phyloP scores from a whole-genome alignment of 2,113 vertebrate species.

The Pitta sordida region DNA sequence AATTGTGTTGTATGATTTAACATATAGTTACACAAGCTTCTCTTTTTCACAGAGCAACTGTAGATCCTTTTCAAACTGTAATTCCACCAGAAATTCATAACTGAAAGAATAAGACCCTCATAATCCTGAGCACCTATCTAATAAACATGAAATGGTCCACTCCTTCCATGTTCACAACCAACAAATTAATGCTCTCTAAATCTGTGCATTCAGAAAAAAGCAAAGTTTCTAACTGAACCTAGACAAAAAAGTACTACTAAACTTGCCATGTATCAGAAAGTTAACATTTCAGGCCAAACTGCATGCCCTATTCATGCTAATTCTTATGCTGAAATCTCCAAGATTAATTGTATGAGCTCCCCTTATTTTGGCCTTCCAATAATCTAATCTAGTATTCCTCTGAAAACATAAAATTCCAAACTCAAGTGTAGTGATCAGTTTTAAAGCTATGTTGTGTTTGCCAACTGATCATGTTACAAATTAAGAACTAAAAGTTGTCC shows the following conservation, averaged over 20 bases:
- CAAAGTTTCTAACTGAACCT: not conserved
- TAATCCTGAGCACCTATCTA: not conserved
- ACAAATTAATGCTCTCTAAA: not conserved
- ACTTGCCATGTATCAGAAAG: not conserved
- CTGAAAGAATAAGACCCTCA: not conserved
- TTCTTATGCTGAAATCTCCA: not conserved
- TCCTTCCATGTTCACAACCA: not conserved
- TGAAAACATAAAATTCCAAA: not conserved
- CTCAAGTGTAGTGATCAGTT: not conserved
- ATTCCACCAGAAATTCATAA: not conserved
- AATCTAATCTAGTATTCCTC: not conserved
- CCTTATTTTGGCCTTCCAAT: not conserved
- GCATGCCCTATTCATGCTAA: not conserved
- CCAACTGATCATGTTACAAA: not conserved
- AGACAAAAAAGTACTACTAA: not conserved
- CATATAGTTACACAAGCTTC: not conserved
- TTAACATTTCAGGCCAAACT: not conserved
- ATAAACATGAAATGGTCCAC: not conserved
- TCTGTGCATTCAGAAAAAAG: not conserved
- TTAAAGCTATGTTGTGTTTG: not conserved
- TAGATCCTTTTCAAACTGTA: not conserved
- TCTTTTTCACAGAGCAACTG: not conserved
- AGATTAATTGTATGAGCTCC: not conserved
- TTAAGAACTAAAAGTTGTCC: not conserved
- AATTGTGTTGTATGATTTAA: not conserved